phyloP scores from a whole-genome alignment of 2,888 invertebrate genomes.

The Leptothorax acervorum region DNA sequence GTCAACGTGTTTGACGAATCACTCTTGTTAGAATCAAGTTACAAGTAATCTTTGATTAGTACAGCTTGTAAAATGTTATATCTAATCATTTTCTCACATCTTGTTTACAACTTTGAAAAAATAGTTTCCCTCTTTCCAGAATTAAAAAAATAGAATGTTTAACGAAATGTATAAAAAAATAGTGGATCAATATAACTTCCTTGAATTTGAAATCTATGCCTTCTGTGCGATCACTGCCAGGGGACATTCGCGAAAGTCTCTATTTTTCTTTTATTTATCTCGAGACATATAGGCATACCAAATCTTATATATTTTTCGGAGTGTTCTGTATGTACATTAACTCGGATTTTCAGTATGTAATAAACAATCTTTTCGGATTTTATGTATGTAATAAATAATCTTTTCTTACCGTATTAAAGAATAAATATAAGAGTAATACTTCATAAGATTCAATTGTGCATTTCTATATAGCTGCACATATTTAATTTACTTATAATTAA shows the following conservation, averaged over 20 bases:
- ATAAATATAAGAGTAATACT: constrained; percentile 16
- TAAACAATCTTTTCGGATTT: no score
- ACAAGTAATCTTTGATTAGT: constrained; percentile 22
- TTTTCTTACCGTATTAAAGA: neutral
- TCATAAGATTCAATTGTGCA: neutral
- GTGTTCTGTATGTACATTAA: neutral
- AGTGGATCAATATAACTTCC: neutral
- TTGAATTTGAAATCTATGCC: neutral
- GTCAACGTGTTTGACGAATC: neutral
- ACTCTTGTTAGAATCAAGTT: constrained; percentile 27
- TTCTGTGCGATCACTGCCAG: neutral
- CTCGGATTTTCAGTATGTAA: neutral
- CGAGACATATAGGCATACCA: no score
- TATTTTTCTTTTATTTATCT: neutral
- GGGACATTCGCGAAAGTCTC: neutral
- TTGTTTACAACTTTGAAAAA: neutral
- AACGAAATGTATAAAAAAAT: constrained; percentile 4
- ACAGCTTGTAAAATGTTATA: constrained; percentile 1
- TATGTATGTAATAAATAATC: constrained; percentile 28
- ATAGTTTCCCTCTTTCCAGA: neutral
- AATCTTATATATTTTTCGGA: neutral
- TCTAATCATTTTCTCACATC: neutral
- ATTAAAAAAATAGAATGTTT: neutral
- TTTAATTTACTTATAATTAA: constrained; percentile 36
- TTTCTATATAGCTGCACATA: constrained; percentile 6